phyloP scores from a whole-genome alignment of 2,888 invertebrate species.

The Drosophila kokeensis region DNA sequence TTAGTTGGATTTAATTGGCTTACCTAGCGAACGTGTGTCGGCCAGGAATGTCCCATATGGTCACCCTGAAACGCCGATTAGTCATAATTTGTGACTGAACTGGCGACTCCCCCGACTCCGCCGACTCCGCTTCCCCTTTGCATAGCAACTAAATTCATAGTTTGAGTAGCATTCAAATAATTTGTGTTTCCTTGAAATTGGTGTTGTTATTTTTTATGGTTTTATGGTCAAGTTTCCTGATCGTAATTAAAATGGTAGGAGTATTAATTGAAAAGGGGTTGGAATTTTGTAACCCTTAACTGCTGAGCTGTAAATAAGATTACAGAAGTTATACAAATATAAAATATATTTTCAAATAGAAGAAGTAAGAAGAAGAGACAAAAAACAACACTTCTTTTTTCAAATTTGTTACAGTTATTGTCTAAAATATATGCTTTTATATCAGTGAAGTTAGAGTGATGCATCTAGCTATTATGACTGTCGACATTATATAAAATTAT shows the following conservation, averaged over 20 bases:
- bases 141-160: constrained; percentile 16
- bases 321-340: background rate
- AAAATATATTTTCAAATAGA: background rate
- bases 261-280: constrained; percentile 52
- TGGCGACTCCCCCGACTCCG: background rate
- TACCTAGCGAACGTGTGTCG: constrained; percentile 16
- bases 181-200: constrained; percentile 35
- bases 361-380: background rate
- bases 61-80: constrained; percentile 50
- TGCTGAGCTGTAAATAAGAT: background rate
- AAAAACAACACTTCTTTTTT: too few species aligned
- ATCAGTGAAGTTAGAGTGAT: background rate
- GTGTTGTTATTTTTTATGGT: constrained; percentile 48
- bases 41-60: constrained; percentile 58
- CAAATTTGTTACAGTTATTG: background rate
- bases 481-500: background rate
- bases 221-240: constrained; percentile 48
- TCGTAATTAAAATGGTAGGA: constrained; percentile 20
- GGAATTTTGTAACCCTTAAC: constrained; percentile 42
- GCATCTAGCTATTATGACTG: too few species aligned
- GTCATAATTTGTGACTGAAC: constrained; percentile 56
- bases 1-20: constrained; percentile 55
- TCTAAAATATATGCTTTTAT: background rate
- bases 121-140: too few species aligned
- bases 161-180: constrained; percentile 40